Percentiles rank a stretch among this genome's conserved stretches.
Evolutionary conservation across 2,113 vertebrate species (phyloP).

Genomic region (Sardina pilchardus): DNA sequence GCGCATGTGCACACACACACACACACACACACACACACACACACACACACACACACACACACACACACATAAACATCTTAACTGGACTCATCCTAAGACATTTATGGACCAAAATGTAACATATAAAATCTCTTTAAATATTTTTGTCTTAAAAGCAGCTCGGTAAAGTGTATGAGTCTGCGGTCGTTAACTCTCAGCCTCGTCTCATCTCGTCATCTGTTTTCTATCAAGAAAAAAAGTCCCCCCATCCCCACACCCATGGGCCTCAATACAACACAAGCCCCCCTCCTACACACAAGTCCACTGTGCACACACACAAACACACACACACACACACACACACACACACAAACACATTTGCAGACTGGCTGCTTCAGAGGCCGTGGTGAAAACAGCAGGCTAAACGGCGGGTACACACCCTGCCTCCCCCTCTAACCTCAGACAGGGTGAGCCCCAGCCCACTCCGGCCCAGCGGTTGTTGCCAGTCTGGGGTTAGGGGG

Average conservation of each 20-base stretch:
- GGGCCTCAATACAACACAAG: constrained; percentile 42
- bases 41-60: constrained; percentile 42
- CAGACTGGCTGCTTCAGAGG: constrained; percentile 15
- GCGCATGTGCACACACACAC: too few relatives aligned
- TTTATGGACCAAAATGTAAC: background rate
- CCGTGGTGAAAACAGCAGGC: constrained; percentile 10
- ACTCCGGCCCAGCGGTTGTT: constrained; percentile 29
- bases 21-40: constrained; percentile 42
- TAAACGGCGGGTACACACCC: constrained; percentile 32
- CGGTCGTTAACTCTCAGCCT: background rate
- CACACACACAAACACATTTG: background rate
- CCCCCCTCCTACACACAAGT: constrained; percentile 18
- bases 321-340: constrained; percentile 11
- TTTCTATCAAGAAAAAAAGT: constrained; percentile 39
- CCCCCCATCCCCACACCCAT: constrained; percentile 29
- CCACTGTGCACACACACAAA: background rate
- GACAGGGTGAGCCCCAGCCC: constrained; percentile 13
- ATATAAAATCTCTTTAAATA: constrained; percentile 9
- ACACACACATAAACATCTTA: constrained; percentile 5
- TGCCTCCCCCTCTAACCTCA: constrained; percentile 1
- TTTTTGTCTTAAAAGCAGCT: background rate
- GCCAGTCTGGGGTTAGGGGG: constrained; percentile 31
- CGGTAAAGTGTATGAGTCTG: background rate
- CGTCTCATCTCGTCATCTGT: constrained; percentile 26
- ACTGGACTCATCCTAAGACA: background rate